Base-by-base conservation (phyloP, 2,888 invertebrate species). In the Smittia aterrima region DNA sequence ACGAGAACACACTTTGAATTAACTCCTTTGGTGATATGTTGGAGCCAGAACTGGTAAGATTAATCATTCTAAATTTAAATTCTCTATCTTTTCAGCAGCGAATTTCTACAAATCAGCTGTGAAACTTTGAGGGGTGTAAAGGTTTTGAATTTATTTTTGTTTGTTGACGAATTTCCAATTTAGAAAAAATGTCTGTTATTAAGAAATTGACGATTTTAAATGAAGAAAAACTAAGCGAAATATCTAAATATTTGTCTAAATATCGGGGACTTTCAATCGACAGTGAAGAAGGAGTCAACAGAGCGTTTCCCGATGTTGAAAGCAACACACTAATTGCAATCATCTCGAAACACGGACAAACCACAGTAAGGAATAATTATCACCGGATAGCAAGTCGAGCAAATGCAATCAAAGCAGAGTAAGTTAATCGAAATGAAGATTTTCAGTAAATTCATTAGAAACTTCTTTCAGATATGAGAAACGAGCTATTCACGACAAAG, bases 1-100 rank as follows among this genome's bases (percentile, higher is more conserved):
- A 93, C 64, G 93, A 93, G 84, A 96, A 97, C 54, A 93, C 90
- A 82, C 90, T 91, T 83, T 92, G 91, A 77, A 96, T 92, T 81
- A 95, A 93, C 83, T 96, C 95, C 79, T 92, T 90, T 1, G 92
- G 87, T 78, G 89, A 89, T 79, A 86, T 85, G 79, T 87, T 89
- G 79, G 87, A 87, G 77, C 88, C 86, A 77, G 25, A 27, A 86
- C 85, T 87, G 87, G 88, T 82, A 77, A 84, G 77, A 76, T 83
- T 82, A 76, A 83, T 82, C 83, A 83, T 83, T 76, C 75, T 77
- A 58, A 58, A 18, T 58, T 1, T 22, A 47, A 47, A 38, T 38
- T 38, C 11, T 38, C 38, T 4, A 38, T 7, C 11, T 47, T 47
- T 47, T 47, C 47, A 47, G n/a, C 47, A 4, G 9, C 32, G 32